Percentiles rank a stretch among this genome's conserved stretches.
Conservation (phyloP, 2,888 invertebrate genomes). For the Andrena praecox region DNA sequence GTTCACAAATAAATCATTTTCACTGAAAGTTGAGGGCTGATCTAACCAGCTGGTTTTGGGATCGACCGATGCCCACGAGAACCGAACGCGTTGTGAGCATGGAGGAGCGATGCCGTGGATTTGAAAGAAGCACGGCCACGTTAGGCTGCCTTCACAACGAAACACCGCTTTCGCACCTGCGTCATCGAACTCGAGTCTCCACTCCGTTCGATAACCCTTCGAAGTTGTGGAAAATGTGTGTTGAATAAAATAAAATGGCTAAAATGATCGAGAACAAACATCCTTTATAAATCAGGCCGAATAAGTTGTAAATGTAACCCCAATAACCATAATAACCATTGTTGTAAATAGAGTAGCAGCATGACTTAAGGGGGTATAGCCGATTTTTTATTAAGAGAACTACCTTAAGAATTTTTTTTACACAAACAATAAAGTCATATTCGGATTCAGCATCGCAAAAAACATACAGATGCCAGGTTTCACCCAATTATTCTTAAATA, state of each 20-base stretch:
- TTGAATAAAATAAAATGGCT: neutral
- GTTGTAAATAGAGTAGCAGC: neutral
- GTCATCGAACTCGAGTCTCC: conserved; percentile 19
- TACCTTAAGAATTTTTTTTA: no score
- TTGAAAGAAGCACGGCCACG: conserved; percentile 46
- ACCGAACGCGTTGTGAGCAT: conserved; percentile 53
- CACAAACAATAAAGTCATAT: no score
- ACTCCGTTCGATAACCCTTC: conserved; percentile 8
- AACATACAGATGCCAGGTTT: no score
- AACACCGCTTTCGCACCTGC: conserved; percentile 34
- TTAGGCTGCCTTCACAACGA: conserved; percentile 27
- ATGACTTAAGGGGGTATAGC: neutral
- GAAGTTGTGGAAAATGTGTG: neutral
- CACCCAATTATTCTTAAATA: no score
- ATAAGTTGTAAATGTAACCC: neutral
- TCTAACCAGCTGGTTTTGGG: neutral
- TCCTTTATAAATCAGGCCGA: neutral
- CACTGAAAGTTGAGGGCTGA: neutral
- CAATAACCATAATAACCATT: neutral
- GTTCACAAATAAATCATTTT: neutral
- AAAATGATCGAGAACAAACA: neutral
- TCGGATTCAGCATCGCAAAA: no score
- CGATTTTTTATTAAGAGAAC: no score
- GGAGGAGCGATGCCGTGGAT: conserved; percentile 40
- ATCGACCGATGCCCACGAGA: conserved; percentile 50